Percentiles rank a stretch among this genome's conserved stretches.
These are phyloP conservation scores for Corella eumyota DNA, from an alignment of 23 tunicate genomes.

Conservation along the genomic window DNA sequence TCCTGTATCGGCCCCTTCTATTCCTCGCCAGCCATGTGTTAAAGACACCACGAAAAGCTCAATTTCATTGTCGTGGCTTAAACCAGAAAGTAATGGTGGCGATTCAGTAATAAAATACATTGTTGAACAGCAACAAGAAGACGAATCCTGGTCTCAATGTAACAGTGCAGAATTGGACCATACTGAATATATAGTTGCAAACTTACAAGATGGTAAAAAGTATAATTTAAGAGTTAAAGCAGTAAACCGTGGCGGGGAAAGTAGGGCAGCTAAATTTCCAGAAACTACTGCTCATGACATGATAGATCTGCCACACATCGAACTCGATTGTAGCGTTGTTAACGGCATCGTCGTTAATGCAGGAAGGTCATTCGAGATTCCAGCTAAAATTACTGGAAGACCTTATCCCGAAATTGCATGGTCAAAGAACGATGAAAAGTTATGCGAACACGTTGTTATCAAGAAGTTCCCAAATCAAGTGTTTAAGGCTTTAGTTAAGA, in stretches of 20 bases:
- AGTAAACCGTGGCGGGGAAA: constrained; percentile 74
- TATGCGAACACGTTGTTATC: constrained; percentile 25
- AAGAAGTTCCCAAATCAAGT: constrained; percentile 35
- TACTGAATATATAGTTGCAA: constrained; percentile 44
- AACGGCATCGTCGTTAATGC: constrained; percentile 67
- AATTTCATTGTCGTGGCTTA: constrained; percentile 64
- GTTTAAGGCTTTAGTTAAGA: constrained; percentile 18
- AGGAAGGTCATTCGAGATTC: constrained; percentile 52
- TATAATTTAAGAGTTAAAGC: constrained; percentile 66
- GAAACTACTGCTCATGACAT: constrained; percentile 78
- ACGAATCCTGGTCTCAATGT: constrained; percentile 73
- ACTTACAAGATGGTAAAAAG: constrained; percentile 32
- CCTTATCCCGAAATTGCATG: constrained; percentile 85
- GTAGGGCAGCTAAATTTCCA: constrained; percentile 41
- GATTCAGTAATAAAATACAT: constrained; percentile 43
- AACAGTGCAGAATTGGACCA: constrained; percentile 39
- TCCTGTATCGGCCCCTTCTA: constrained; percentile 70
- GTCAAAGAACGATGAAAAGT: constrained; percentile 46
- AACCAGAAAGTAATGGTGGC: constrained; percentile 87
- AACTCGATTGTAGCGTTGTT: constrained; percentile 38
- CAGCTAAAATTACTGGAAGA: constrained; percentile 73
- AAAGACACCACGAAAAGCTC: constrained; percentile 68
- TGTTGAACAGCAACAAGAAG: constrained; percentile 65
- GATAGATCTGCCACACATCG: constrained; percentile 87
- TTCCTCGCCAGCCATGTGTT: constrained; percentile 44